Percentiles rank a stretch among this genome's conserved stretches.
Conservation (phyloP, 2,797 vertebrate species). For the Gymnoscopelus braueri region DNA sequence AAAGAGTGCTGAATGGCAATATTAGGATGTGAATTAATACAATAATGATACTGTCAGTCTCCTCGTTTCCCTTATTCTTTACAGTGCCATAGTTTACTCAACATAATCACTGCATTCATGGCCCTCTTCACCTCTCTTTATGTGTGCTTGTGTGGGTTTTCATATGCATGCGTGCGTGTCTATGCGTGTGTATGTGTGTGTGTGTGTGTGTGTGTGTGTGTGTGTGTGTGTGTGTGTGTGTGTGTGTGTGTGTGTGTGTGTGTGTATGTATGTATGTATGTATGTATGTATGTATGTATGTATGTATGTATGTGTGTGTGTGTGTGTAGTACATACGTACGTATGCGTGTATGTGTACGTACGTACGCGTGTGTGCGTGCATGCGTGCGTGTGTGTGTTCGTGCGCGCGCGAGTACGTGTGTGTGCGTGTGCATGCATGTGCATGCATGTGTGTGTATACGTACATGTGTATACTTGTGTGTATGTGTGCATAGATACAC, state of each 20-base stretch:
- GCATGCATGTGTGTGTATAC: neutral
- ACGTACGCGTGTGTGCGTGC: no score
- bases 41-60: slow-evolving; percentile 45
- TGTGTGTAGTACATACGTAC: neutral
- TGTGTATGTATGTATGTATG: neutral
- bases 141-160: neutral
- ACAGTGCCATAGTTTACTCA: slow-evolving; percentile 18
- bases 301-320: neutral
- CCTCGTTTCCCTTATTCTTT: slow-evolving; percentile 9
- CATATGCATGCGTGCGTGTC: slow-evolving; percentile 1
- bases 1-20: slow-evolving; percentile 42
- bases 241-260: neutral
- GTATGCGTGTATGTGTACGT: no score
- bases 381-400: no score
- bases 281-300: no score
- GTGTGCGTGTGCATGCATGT: neutral
- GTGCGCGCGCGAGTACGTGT: no score
- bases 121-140: slow-evolving; percentile 24
- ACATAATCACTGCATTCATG: slow-evolving; percentile 50
- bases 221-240: slow-evolving; percentile 1
- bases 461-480: slow-evolving; percentile 4
- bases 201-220: slow-evolving; percentile 1
- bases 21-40: slow-evolving; percentile 57
- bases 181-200: slow-evolving; percentile 10
- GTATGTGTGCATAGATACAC: neutral